Evolutionary conservation across 2,797 vertebrate species (phyloP).

Genomic region (Lophotriccus pileatus): DNA sequence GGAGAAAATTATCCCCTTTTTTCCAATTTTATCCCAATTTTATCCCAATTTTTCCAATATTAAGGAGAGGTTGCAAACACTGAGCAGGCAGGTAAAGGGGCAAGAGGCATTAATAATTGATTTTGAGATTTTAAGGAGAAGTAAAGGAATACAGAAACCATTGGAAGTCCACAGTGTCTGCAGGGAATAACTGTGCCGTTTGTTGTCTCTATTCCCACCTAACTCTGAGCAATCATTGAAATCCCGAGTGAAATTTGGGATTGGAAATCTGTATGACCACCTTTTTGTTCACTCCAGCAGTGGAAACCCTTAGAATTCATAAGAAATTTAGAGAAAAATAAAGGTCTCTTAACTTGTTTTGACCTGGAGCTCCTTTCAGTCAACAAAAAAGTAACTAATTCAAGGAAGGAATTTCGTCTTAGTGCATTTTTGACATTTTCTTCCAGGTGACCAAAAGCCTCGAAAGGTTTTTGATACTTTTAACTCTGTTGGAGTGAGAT

Average conservation of each 20-base stretch:
- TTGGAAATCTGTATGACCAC: background rate
- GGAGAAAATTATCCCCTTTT: fast-evolving
- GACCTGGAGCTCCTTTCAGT: background rate
- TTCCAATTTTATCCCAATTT: too few relatives aligned
- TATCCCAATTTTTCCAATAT: fast-evolving
- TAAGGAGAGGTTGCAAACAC: fast-evolving
- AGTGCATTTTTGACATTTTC: background rate
- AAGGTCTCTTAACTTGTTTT: background rate
- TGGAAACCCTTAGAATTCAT: background rate
- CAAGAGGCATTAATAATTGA: background rate
- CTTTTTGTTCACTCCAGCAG: background rate
- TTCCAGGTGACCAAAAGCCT: background rate
- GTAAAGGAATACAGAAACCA: background rate
- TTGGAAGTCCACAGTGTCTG: background rate
- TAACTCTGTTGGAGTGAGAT: background rate
- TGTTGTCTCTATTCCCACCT: fast-evolving
- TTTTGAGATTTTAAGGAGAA: background rate
- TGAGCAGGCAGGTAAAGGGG: background rate
- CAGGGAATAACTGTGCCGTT: background rate
- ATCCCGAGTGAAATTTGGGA: background rate
- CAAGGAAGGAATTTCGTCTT: background rate
- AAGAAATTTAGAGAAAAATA: background rate
- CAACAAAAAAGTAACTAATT: background rate
- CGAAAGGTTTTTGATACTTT: background rate
- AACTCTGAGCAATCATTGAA: background rate